A percentile compares a stretch with the other conserved stretches of the same genome.
Conservation (phyloP, 92 coral and sea anemone species). For the Phenganax marumi region DNA sequence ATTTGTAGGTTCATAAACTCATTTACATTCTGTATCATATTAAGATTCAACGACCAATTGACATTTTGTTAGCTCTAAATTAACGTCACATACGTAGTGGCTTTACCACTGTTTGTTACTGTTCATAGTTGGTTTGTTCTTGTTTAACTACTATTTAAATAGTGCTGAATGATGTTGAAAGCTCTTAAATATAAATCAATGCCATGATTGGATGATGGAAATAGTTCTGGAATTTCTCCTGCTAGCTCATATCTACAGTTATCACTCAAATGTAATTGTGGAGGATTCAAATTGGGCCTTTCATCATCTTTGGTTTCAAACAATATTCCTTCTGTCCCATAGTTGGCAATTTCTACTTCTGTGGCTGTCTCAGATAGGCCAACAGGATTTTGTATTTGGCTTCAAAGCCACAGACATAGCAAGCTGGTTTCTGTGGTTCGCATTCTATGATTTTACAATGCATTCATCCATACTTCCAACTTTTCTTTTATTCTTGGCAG, state of each 20-base stretch:
- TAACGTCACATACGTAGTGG: neutral
- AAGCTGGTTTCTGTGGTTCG: constrained; percentile 63
- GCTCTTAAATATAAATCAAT: constrained; percentile 61
- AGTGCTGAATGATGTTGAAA: constrained; percentile 48
- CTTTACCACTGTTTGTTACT: neutral
- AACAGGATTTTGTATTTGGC: constrained; percentile 66
- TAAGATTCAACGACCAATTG: neutral
- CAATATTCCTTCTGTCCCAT: constrained; percentile 62
- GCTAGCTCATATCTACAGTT: constrained; percentile 41
- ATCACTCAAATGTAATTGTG: constrained; percentile 36
- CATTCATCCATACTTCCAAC: constrained; percentile 60
- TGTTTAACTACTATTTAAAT: constrained; percentile 43
- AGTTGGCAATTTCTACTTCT: constrained; percentile 30
- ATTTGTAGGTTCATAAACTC: constrained; percentile 16
- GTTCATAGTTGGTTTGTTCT: neutral
- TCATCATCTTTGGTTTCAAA: constrained; percentile 44
- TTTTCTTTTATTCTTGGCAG: constrained; percentile 61
- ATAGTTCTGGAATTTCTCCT: constrained; percentile 50
- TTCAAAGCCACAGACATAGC: constrained; percentile 64
- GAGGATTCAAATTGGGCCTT: constrained; percentile 59
- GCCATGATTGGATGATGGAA: constrained; percentile 46
- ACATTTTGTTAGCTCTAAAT: neutral
- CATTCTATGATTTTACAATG: constrained; percentile 73
- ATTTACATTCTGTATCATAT: neutral
- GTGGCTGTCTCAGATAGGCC: constrained; percentile 47